Conservation (phyloP, 2,888 invertebrate genomes). For the Agonopterix subpropinquella region DNA sequence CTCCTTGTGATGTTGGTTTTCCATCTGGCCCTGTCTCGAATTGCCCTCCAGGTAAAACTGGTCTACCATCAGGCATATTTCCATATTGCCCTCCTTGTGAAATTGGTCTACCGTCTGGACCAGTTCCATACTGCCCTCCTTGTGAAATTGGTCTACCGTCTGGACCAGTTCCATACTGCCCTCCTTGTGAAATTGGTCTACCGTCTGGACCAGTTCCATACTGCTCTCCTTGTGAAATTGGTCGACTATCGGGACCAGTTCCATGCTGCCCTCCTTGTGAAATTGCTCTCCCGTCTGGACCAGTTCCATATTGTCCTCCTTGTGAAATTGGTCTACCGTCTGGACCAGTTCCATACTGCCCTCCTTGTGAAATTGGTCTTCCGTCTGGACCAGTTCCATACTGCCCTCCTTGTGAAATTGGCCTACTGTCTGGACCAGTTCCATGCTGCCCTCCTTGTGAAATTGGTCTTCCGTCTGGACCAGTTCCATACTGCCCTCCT, state of each 20-base stretch:
- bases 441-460: no score
- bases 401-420: no score
- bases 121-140: slow-evolving; percentile 5
- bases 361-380: neutral
- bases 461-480: no score
- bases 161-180: neutral
- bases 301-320: neutral
- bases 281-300: neutral
- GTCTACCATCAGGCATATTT: neutral
- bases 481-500: no score
- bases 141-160: neutral
- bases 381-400: no score
- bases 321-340: neutral
- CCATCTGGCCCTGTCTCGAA: slow-evolving; percentile 5
- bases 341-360: slow-evolving; percentile 1
- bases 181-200: neutral
- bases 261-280: neutral
- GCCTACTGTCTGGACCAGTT: no score
- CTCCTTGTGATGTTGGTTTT: slow-evolving; percentile 2
- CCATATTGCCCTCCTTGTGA: slow-evolving; percentile 11
- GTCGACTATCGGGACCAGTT: neutral
- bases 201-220: neutral
- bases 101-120: neutral
- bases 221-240: neutral
- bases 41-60: slow-evolving; percentile 4